Conservation (phyloP, 2,113 vertebrate species). For the Cynocephalus volans region DNA sequence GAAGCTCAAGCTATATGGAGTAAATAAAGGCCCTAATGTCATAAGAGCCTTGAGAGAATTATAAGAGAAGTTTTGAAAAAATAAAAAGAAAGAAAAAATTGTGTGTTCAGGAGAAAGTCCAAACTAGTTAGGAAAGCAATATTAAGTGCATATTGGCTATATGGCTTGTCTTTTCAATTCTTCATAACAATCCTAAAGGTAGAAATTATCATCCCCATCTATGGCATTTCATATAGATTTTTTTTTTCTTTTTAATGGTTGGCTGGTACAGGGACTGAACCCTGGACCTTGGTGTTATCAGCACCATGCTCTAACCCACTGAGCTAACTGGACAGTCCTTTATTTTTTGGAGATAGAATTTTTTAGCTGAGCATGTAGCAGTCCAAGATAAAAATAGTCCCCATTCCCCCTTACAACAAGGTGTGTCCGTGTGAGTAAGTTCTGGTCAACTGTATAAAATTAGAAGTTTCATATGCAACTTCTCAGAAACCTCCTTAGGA, state of each 20-base stretch:
- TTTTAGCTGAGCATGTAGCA: not conserved
- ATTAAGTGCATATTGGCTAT: not conserved
- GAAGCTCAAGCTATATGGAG: not conserved
- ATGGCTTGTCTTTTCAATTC: not conserved
- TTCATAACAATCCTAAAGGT: not conserved
- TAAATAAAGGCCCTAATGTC: not conserved
- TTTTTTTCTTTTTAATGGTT: no score
- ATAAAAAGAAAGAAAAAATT: not conserved
- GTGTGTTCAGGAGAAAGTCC: not conserved
- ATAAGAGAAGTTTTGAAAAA: not conserved
- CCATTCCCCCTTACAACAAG: not conserved
- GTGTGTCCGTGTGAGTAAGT: not conserved
- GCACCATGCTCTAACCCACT: no score
- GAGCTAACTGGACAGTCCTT: no score
- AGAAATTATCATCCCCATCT: not conserved
- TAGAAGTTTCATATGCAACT: not conserved
- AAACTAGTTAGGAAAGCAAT: not conserved
- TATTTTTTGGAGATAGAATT: not conserved
- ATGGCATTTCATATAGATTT: not conserved
- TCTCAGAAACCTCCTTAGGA: not conserved
- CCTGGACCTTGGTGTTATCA: no score
- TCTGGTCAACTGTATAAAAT: not conserved
- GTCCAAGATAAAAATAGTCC: not conserved
- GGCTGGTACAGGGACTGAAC: no score
- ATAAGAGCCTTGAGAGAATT: not conserved